phyloP scores from a whole-genome alignment of 2,113 vertebrate species.

The Apteryx mantelli region DNA sequence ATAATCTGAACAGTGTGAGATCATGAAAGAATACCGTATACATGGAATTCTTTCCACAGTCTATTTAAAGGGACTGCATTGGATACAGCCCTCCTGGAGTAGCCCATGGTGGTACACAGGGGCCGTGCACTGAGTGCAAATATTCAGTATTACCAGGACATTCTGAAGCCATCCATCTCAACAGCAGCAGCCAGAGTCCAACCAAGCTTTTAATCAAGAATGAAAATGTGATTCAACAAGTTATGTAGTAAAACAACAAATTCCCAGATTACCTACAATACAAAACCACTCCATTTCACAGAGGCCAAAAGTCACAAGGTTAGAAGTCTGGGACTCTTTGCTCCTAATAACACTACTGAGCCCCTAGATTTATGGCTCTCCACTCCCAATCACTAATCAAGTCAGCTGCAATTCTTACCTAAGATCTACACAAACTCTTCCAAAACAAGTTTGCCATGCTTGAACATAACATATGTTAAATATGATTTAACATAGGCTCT shows the following conservation, averaged over 20 bases:
- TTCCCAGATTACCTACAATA: background rate
- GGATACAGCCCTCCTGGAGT: background rate
- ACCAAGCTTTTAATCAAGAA: background rate
- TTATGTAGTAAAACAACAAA: background rate
- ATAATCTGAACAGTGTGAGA: background rate
- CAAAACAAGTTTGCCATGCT: background rate
- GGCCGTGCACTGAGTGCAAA: background rate
- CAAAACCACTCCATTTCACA: background rate
- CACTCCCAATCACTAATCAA: background rate
- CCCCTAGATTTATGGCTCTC: background rate
- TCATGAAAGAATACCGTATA: background rate
- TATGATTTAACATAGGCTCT: fast-evolving
- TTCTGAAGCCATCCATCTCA: constrained; percentile 64
- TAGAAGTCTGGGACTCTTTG: background rate
- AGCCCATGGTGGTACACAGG: background rate
- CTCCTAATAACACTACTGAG: background rate
- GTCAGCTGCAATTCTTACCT: background rate
- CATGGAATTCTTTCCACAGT: background rate
- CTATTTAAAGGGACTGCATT: background rate
- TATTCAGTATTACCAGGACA: background rate
- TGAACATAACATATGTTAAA: background rate
- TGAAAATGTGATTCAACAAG: background rate
- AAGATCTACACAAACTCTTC: constrained; percentile 14
- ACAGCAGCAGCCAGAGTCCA: constrained; percentile 68
- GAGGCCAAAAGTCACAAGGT: background rate